Evolutionary conservation across 2,888 invertebrate species (phyloP).

Genomic region (Aleiodes alternator): DNA sequence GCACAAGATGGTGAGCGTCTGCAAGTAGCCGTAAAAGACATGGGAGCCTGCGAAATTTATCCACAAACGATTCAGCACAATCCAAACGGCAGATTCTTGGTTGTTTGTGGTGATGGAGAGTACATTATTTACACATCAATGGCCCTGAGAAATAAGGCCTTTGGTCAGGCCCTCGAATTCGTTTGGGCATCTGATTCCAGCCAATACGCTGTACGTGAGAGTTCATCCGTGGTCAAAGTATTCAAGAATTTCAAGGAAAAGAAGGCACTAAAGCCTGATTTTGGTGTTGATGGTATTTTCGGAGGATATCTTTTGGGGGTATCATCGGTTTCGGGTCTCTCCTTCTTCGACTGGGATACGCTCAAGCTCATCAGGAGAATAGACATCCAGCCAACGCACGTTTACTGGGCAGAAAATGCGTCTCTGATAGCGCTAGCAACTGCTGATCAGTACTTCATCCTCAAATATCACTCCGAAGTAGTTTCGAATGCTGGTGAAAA

Average conservation of each 20-base stretch:
- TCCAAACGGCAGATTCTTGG: conserved; percentile 95
- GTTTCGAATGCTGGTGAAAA: conserved; percentile 87
- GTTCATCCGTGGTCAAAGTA: conserved; percentile 91
- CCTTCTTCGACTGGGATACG: conserved; percentile 98
- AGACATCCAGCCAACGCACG: conserved; percentile 95
- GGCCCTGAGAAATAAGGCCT: conserved; percentile 98
- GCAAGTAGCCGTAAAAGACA: conserved; percentile 96
- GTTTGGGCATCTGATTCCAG: conserved; percentile 99
- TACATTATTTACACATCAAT: conserved; percentile 99
- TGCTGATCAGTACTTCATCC: conserved; percentile 95
- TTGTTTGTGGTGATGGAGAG: conserved; percentile 99
- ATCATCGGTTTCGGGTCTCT: conserved; percentile 91
- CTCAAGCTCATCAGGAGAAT: conserved; percentile 94
- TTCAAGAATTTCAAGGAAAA: conserved; percentile 99
- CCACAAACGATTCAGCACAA: conserved; percentile 99
- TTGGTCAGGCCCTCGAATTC: conserved; percentile 98
- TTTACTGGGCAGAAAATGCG: conserved; percentile 98
- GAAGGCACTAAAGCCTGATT: conserved; percentile 96
- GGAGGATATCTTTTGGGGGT: conserved; percentile 95
- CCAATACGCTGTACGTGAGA: conserved; percentile 93
- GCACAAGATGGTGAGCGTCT: conserved; percentile 77
- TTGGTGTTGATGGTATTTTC: conserved; percentile 96
- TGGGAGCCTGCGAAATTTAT: conserved; percentile 99
- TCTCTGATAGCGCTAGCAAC: conserved; percentile 95
- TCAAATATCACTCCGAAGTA: conserved; percentile 90